Evolutionary conservation across 2,797 vertebrate species (phyloP), one percentile per base, ranked within the genome.

Genomic region (Phalanger gymnotis): DNA sequence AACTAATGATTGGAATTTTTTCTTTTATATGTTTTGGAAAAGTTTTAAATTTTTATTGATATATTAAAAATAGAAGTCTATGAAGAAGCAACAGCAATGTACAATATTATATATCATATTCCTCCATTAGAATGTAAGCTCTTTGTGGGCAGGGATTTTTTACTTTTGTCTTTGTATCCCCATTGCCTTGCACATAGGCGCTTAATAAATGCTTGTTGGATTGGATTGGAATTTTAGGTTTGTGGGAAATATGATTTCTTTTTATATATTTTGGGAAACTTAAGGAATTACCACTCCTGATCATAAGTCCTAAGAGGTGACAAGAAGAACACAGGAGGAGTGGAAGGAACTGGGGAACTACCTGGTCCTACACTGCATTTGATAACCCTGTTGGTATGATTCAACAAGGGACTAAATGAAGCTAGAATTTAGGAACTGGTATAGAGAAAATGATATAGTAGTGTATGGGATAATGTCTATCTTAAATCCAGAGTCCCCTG

Each of bases 201-300:
- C 40, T 87, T 87, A 87, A 87, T 87, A 87, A 87, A 87, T 87
- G 73, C 73, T 87, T 87, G 73, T 87, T 87, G 73, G 40, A 87
- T 87, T 87, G 40, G 73, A 87, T 87, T 87, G 73, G 73, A 87
- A 47, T 51, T 87, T 87, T 87, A 87, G 73, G 40, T 87, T 40
- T 87, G 40, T 87, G 73, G 40, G 40, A 87, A 87, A 47, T 87
- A 87, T 87, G 73, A 87, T 87, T 81, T 81, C 7, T 81, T 87
- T 87, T 51, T 87, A 19, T 73, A 73, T n/a, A 22, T 73, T 40
- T 16, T 73, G n/a, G 5, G 16, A 87, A 27, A 11, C 40, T 87
- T 87, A 51, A 47, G 73, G 73, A 87, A 87, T 87, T 87, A 81
- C 40, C 11, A 9, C 22, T 9, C 73, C 73, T 87, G 66, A 19